These are phyloP conservation scores for Helicolenus hilgendorfi DNA, from an alignment of 2,797 vertebrate genomes.

Conservation along the genomic window DNA sequence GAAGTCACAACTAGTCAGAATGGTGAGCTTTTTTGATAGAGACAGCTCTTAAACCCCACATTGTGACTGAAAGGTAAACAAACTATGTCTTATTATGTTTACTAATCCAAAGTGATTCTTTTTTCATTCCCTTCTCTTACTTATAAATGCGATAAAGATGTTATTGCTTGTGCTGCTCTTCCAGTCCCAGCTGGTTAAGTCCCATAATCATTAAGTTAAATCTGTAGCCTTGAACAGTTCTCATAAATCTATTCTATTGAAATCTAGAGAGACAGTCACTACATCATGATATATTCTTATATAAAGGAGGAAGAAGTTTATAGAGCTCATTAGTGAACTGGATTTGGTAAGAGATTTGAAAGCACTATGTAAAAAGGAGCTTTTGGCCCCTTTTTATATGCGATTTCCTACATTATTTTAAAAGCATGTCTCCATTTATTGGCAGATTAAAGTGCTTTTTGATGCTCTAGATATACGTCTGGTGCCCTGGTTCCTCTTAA, in stretches of 20 bases:
- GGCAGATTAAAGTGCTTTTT: conserved; percentile 58
- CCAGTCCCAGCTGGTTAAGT: not conserved
- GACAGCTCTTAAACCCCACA: not conserved
- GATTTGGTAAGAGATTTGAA: conserved; percentile 35
- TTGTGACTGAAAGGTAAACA: not conserved
- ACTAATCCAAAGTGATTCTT: not conserved
- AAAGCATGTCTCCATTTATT: conserved; percentile 60
- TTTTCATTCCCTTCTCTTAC: not conserved
- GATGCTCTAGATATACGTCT: conserved; percentile 58
- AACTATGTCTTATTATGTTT: not conserved
- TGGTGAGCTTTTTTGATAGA: conserved; percentile 7
- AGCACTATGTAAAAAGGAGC: not conserved
- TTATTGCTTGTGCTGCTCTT: not conserved
- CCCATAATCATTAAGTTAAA: not conserved
- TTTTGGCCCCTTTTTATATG: not conserved
- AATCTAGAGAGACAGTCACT: not conserved
- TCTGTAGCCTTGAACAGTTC: not conserved
- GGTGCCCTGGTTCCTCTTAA: conserved; percentile 44
- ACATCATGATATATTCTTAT: not conserved
- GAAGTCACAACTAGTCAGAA: conserved; percentile 23
- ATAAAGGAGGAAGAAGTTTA: conserved; percentile 1
- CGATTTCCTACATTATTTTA: conserved; percentile 40
- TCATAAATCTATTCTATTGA: not conserved
- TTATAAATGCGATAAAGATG: not conserved
- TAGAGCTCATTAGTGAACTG: conserved; percentile 13